Base-by-base conservation (phyloP, 2,113 vertebrate genomes). In the Istiophorus platypterus region DNA sequence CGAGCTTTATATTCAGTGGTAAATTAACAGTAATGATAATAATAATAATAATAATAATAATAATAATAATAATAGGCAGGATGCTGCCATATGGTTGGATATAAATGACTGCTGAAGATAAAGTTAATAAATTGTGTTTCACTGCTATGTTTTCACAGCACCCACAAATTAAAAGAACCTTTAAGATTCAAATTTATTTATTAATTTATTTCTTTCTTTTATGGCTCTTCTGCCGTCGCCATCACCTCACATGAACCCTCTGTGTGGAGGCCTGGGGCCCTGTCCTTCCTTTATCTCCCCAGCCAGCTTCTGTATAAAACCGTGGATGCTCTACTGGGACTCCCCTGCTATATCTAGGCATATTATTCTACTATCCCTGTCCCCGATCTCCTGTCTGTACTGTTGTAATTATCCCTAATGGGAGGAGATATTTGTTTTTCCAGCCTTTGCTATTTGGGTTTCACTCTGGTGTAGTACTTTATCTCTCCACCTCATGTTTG, bases 361-460 rank as follows among this genome's bases (percentile, higher is more conserved):
- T 39, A 76, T 83, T 75, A 51, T 51, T 71, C 31, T 39, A 42
- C 85, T 82, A 75, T 91, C 74, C 72, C 41, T 58, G 64, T 89
- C 85, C 72, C 79, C n/a, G 5, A 81, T 88, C 85, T 71, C 78
- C 61, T 72, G 80, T 76, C 84, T 89, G 85, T 68, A 72, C 63
- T 83, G 75, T 63, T 75, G 82, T 90, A 91, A 92, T 90, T 86
- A 81, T 62, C 70, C 88, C 75, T 86, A 88, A 51, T 84, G 82
- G 87, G 80, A 87, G 31, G 34, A 59, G 7, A 18, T 78, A 74
- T 91, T 91, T 91, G 81, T 91, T 90, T 88, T 89, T 72, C 71
- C 1, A 66, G 24, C 59, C 63, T 26, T 52, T 45, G 22, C 74
- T 77, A 4, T 59, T 51, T 85, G 56, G 49, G 34, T 45, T 63